These are phyloP conservation scores for Melieria picta DNA, from an alignment of 2,888 invertebrate species.

Conservation along the genomic window DNA sequence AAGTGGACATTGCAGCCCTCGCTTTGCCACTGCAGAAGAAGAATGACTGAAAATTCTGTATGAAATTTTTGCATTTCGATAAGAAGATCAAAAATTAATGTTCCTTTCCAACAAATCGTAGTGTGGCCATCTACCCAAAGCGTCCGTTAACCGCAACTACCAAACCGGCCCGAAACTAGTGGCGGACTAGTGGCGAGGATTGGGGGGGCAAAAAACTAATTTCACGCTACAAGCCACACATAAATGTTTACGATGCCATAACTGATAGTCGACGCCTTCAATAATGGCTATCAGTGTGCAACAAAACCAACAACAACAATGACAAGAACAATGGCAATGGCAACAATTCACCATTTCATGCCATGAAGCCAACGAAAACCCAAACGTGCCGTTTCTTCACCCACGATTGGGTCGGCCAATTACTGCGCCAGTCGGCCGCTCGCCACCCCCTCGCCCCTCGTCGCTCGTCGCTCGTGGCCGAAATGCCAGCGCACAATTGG, in stretches of 20 bases:
- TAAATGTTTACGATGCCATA: conserved; percentile 40
- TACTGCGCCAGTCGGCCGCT: background rate
- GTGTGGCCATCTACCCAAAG: too few species aligned
- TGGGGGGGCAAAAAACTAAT: conserved; percentile 42
- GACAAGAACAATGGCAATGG: conserved; percentile 8
- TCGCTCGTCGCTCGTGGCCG: background rate
- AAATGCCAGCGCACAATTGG: background rate
- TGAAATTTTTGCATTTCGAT: too few species aligned
- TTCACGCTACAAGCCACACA: conserved; percentile 48
- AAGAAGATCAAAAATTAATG: too few species aligned
- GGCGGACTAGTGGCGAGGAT: too few species aligned
- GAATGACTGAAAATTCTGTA: too few species aligned
- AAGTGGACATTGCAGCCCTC: too few species aligned
- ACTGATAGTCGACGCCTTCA: conserved; percentile 21
- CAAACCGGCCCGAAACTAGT: too few species aligned
- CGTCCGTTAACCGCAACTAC: too few species aligned
- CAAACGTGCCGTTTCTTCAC: background rate
- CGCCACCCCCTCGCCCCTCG: background rate
- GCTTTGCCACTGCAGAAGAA: too few species aligned
- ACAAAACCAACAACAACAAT: conserved; percentile 6
- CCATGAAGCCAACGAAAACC: background rate
- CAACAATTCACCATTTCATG: background rate
- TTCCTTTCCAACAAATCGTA: too few species aligned
- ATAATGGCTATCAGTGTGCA: conserved; percentile 22
- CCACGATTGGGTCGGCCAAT: background rate